These are phyloP conservation scores for Epicampocera succincta DNA, from an alignment of 2,888 invertebrate genomes.

Conservation along the genomic window DNA sequence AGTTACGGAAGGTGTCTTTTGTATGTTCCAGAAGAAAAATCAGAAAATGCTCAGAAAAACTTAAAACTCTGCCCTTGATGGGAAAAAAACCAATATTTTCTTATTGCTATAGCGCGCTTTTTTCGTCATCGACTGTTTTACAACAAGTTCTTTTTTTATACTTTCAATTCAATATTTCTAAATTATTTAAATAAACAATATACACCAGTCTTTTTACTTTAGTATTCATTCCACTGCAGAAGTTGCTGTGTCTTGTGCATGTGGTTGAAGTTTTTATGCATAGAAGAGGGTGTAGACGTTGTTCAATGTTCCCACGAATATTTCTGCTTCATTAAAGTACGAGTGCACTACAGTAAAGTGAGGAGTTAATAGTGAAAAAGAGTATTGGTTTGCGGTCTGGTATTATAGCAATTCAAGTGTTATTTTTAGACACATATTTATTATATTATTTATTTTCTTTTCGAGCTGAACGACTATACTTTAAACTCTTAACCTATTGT, in stretches of 20 bases:
- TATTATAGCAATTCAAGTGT: slow-evolving; percentile 67
- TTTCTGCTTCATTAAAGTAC: slow-evolving; percentile 69
- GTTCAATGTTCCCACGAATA: slow-evolving; percentile 69
- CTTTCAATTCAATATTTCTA: slow-evolving; percentile 59
- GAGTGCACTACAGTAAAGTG: slow-evolving; percentile 46
- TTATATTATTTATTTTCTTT: slow-evolving; percentile 37
- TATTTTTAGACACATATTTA: slow-evolving; percentile 51
- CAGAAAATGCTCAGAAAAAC: no score
- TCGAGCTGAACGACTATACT: slow-evolving; percentile 41
- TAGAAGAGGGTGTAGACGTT: slow-evolving; percentile 69
- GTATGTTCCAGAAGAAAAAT: no score
- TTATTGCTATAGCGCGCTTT: neutral
- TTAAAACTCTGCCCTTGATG: no score
- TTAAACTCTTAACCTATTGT: slow-evolving; percentile 22
- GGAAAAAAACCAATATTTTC: neutral
- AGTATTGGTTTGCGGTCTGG: slow-evolving; percentile 65
- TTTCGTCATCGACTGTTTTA: slow-evolving; percentile 30
- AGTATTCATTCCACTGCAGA: slow-evolving; percentile 47
- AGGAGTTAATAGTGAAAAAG: slow-evolving; percentile 28
- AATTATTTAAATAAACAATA: slow-evolving; percentile 68
- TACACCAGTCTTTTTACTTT: slow-evolving; percentile 25
- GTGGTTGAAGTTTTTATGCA: slow-evolving; percentile 66
- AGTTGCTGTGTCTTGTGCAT: slow-evolving; percentile 61
- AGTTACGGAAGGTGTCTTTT: no score
- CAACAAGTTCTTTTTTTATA: slow-evolving; percentile 19